Base-by-base conservation (phyloP, 2,113 vertebrate species). In the Elaphurus davidianus region DNA sequence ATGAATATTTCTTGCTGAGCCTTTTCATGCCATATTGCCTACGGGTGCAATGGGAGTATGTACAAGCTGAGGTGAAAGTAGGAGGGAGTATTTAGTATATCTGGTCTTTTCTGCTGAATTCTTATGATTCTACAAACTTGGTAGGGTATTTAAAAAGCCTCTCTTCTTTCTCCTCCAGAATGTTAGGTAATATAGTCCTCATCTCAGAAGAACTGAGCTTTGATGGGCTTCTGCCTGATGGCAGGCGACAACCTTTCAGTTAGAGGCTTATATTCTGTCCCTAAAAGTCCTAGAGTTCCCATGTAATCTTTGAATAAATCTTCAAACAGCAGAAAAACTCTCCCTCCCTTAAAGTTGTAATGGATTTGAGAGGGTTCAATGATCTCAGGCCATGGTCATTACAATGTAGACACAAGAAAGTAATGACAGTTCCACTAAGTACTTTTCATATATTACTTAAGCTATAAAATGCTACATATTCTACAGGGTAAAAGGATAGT, bases 1-100 rank as follows among this genome's bases (percentile, higher is more conserved):
- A 97, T 97, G 98, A 98, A 97, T 98, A 97, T 98, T 98, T 98
- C 95, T 98, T 96, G 95, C 98, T 96, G 98, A 98, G 98, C 98
- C 98, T 98, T 98, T 98, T 98, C 97, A 98, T 98, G 98, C 97
- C 97, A 97, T 97, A 97, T 97, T 97, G 97, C 96, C 97, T 97
- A 52, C 86, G 97, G 96, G 9, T 54, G 97, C 89, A 74, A 84
- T 97, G 95, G 90, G 90, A 98, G 86, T 78, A 87, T 97, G 97
- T 96, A 97, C 71, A 97, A 74, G 50, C 62, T 79, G 85, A 98
- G 97, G 98, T 98, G 96, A 98, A 71, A 94, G 59, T 79, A 91
- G 67, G 50, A 96, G 85, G 59, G 47, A 94, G 15, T 60, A 93
- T 33, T 93, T 81, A 86, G 64, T 43, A 54, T 97, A 90, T 89